Evolutionary conservation across 2,113 vertebrate species (phyloP).

Genomic region (Caretta caretta): DNA sequence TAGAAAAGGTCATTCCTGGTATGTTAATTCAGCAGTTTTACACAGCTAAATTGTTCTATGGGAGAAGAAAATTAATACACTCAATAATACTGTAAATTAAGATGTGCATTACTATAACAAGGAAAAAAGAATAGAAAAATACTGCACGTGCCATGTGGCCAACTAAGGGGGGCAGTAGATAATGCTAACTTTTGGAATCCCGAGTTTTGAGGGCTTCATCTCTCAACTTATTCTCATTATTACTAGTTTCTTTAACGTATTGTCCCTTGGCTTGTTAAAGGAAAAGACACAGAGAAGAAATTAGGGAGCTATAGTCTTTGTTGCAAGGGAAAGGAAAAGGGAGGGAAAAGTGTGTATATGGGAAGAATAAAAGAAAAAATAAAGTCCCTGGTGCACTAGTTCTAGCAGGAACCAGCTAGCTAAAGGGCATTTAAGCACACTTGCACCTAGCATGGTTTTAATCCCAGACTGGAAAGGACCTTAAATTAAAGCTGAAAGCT

Average conservation of each 20-base stretch:
- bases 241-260: neutral
- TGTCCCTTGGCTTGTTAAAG: neutral
- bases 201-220: neutral
- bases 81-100: neutral
- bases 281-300: neutral
- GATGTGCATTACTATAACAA: neutral
- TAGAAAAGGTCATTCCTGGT: constrained; percentile 11
- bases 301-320: neutral
- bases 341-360: neutral
- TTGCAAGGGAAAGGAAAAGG: neutral
- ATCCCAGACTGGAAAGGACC: neutral
- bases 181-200: neutral
- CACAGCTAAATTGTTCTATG: neutral
- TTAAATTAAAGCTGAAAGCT: neutral
- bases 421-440: neutral
- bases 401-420: neutral
- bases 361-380: neutral
- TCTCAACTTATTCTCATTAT: neutral
- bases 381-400: neutral
- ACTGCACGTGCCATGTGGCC: rapidly evolving
- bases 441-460: neutral
- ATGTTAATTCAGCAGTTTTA: neutral
- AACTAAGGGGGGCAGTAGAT: neutral
- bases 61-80: neutral
- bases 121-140: neutral